These are phyloP conservation scores for Leptothorax acervorum DNA, from an alignment of 2,888 invertebrate genomes.

Conservation along the genomic window DNA sequence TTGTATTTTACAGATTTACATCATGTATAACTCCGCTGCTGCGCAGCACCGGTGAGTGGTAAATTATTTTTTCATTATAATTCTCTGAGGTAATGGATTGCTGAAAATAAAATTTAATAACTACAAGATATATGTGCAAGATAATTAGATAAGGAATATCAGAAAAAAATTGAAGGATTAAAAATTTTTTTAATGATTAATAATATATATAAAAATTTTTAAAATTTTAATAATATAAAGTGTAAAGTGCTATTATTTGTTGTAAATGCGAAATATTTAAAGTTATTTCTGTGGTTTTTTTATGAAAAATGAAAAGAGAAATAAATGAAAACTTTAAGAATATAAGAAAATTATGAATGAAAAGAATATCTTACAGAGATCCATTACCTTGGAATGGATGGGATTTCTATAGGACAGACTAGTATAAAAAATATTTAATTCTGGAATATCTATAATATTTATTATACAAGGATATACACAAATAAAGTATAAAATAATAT, in stretches of 20 bases:
- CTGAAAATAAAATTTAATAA: not conserved
- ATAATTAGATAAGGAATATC: not conserved
- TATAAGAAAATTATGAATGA: not conserved
- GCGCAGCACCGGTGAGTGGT: not conserved
- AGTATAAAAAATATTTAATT: not conserved
- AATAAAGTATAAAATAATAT: too few species aligned
- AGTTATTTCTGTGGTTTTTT: not conserved
- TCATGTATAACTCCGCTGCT: not conserved
- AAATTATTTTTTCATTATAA: not conserved
- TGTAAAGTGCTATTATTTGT: not conserved
- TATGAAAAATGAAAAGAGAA: not conserved
- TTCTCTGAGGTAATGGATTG: not conserved
- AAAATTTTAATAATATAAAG: not conserved
- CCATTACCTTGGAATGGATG: not conserved
- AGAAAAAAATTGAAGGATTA: not conserved
- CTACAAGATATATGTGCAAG: not conserved
- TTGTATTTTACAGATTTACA: not conserved
- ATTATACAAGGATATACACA: too few species aligned
- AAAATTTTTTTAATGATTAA: not conserved
- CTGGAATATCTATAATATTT: too few species aligned
- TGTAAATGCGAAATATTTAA: not conserved
- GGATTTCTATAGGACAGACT: not conserved
- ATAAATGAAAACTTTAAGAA: not conserved
- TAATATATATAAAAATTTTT: not conserved
- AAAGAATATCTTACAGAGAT: not conserved